phyloP scores from a whole-genome alignment of 2,113 vertebrate species.

The Hirundichthys speculiger region DNA sequence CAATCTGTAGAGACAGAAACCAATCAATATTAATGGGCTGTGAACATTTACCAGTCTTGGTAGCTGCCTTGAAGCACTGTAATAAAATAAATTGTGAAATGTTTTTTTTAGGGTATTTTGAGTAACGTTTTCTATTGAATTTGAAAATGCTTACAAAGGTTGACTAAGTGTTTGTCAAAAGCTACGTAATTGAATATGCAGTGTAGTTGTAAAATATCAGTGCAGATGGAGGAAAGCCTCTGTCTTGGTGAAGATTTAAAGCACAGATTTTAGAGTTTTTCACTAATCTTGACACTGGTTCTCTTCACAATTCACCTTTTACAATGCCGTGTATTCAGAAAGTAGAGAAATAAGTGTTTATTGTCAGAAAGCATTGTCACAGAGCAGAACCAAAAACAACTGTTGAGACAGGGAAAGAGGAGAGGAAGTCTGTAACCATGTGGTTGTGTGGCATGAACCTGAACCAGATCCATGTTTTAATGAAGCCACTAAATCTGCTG shows the following conservation, averaged over 20 bases:
- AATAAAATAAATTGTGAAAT: background rate
- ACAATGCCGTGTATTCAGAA: slow-evolving; percentile 13
- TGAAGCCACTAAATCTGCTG: background rate
- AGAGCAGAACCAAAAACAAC: slow-evolving; percentile 26
- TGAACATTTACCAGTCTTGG: slow-evolving; percentile 13
- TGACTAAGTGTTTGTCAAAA: too few relatives aligned
- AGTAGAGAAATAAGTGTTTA: background rate
- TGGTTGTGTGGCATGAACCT: background rate
- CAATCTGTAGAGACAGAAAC: slow-evolving; percentile 81
- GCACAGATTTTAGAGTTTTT: too few relatives aligned
- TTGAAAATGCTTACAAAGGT: background rate
- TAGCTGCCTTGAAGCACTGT: slow-evolving; percentile 19
- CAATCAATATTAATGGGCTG: slow-evolving; percentile 29
- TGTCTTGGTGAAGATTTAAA: too few relatives aligned
- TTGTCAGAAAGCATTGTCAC: too few relatives aligned
- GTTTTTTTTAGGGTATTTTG: too few relatives aligned
- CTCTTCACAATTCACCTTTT: too few relatives aligned
- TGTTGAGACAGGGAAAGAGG: background rate
- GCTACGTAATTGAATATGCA: too few relatives aligned
- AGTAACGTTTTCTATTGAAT: background rate
- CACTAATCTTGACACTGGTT: too few relatives aligned
- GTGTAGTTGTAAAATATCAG: too few relatives aligned
- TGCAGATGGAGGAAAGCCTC: too few relatives aligned
- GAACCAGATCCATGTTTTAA: background rate
- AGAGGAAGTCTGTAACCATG: too few relatives aligned